Conservation (phyloP, 2,797 vertebrate species). For the Pipistrellus pipistrellus region DNA sequence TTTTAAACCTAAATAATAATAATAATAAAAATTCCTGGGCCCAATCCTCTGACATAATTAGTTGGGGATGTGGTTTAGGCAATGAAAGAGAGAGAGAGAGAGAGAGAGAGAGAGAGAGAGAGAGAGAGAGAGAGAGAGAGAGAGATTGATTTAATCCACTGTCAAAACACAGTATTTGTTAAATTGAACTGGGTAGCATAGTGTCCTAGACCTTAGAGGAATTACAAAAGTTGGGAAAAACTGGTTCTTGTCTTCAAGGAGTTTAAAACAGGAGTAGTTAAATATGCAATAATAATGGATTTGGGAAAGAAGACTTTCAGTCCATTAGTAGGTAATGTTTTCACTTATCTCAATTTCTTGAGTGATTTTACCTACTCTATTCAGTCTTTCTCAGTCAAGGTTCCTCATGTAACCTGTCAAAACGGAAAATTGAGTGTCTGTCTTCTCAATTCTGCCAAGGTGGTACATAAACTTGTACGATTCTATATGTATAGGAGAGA, state of each 20-base stretch:
- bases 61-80: background rate
- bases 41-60: background rate
- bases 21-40: background rate
- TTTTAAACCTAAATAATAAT: background rate
- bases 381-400: background rate
- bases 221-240: slow-evolving; percentile 22
- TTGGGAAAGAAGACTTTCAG: slow-evolving; percentile 17
- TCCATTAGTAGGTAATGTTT: background rate
- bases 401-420: slow-evolving; percentile 30
- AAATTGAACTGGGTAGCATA: slow-evolving; percentile 28
- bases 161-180: background rate
- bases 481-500: background rate
- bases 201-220: background rate
- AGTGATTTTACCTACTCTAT: background rate
- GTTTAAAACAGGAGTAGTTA: slow-evolving; percentile 50
- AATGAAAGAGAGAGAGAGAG: background rate
- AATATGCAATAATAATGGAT: slow-evolving; percentile 19
- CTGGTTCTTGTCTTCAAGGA: slow-evolving; percentile 39
- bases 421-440: slow-evolving; percentile 36
- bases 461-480: background rate
- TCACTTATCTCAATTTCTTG: background rate
- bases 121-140: too few relatives aligned
- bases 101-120: too few relatives aligned
- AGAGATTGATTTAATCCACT: slow-evolving; percentile 2
- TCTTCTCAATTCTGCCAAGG: slow-evolving; percentile 23